phyloP scores from a whole-genome alignment of 92 coral and sea anemone genomes.

The Palythoa grandis region DNA sequence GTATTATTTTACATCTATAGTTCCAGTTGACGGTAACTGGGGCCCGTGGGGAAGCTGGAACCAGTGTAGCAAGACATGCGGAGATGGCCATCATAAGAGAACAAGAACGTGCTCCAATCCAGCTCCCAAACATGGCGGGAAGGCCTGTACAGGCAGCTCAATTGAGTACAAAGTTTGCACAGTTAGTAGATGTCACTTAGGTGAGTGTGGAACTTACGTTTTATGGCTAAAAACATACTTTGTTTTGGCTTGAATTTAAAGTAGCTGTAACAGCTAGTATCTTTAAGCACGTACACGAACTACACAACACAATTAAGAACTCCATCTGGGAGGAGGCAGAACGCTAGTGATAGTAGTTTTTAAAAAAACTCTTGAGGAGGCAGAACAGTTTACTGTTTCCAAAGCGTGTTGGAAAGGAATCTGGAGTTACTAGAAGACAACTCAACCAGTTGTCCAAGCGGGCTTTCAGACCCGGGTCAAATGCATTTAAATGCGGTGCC shows the following conservation, averaged over 20 bases:
- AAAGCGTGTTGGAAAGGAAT: too few relatives aligned
- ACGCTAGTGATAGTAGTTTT: too few relatives aligned
- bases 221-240: background rate
- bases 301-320: too few relatives aligned
- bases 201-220: slow-evolving; percentile 52
- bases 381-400: too few relatives aligned
- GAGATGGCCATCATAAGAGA: slow-evolving; percentile 54
- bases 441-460: too few relatives aligned
- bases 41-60: slow-evolving; percentile 64
- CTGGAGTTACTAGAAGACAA: too few relatives aligned
- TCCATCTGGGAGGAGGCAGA: too few relatives aligned
- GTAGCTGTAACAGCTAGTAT: too few relatives aligned
- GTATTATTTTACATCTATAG: background rate
- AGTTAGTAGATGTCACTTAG: slow-evolving; percentile 68
- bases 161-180: slow-evolving; percentile 49
- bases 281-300: too few relatives aligned
- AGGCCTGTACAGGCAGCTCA: slow-evolving; percentile 36
- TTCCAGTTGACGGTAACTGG: slow-evolving; percentile 56
- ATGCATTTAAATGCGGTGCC: too few relatives aligned
- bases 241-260: background rate
- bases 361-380: too few relatives aligned
- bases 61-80: slow-evolving; percentile 63
- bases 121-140: slow-evolving; percentile 51
- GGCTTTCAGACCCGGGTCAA: too few relatives aligned
- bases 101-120: slow-evolving; percentile 57